Evolutionary conservation across 2,888 invertebrate genomes (phyloP), one percentile per base, ranked within the genome.

Genomic region (Scaptomyza parva): DNA sequence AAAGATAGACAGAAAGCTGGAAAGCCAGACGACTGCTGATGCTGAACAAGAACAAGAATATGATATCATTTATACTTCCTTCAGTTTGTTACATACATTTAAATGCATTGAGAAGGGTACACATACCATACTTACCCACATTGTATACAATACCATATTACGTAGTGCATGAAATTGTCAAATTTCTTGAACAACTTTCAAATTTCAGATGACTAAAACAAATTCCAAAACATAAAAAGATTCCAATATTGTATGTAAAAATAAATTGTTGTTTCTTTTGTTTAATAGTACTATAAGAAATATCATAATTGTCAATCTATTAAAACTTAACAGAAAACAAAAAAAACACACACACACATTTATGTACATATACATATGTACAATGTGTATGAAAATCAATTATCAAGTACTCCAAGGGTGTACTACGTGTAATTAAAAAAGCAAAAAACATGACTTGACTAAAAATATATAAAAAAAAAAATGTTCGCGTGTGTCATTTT

Each of bases 211-310:
- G 18, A 33, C 12, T 18, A 24, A 18, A 18, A 44, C 24, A 8
- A 14, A 37, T n/a, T n/a, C n/a, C n/a, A n/a, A 43, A 48, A 35
- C 9, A 14, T 11, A 30, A 1, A 8, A 22, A 9, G 11, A 11
- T n/a, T n/a, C n/a, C n/a, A n/a, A 41, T 8, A 40, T 40, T 26
- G 26, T 33, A 9, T 47, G 33, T n/a, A 14, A n/a, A 8, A 12
- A 39, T 30, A 45, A 37, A 20, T 9, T 61, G 11, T 58, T 68
- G 8, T 40, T 40, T 18, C 24, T 57, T 22, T 26, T 52, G 30
- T 73, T 76, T 73, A 76, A 76, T 70, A 35, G 37, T 51, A n/a
- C n/a, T n/a, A 65, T 61, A 65, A 35, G 44, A 71, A 65, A 71
- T 65, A 47, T 59, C 24, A 47, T 60, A 58, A 55, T 47, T 58